Base-by-base conservation (phyloP, 2,888 invertebrate species). In the Drymonia ruficornis region DNA sequence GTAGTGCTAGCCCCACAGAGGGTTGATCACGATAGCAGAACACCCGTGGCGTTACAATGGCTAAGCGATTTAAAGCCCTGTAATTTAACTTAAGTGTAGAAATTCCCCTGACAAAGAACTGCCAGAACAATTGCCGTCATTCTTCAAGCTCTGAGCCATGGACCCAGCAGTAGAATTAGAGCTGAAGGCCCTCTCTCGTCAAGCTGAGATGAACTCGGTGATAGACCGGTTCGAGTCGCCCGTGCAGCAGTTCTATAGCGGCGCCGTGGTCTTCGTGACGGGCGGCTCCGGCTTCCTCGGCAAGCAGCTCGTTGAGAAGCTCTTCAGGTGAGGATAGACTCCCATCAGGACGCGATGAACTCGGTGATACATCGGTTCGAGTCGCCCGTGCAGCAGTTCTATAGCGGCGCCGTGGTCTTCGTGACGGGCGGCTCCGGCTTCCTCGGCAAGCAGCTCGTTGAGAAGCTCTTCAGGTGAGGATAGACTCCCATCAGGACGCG, bases 391-490 rank as follows among this genome's bases (percentile, higher is more conserved):
- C 40, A 40, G 40, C 18, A 28, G 16, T 40, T 36, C 47, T 47
- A 40, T 16, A 16, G 40, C 40, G 40, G 40, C 40, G 15, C 40
- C 8, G 16, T 11, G 16, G 40, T 40, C 15, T 16, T 40, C 40
- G 40, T 40, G 40, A 40, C 40, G 15, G 40, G 40, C 40, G 44
- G 44, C 19, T 44, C 44, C 19, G 44, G 44, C 28, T 44, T 44
- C 28, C 23, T 44, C 28, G 44, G 44, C 44, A 44, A 44, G 44
- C 44, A 44, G 23, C 28, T 44, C 23, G n/a, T 44, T 2, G 44
- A 44, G 28, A 44, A 44, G 44, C 44, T 44, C 8, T 44, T 44
- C 44, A 44, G 44, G 44, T 44, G 28, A 44, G 40, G 16, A 40
- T 16, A 15, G 9, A 40, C 3, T 16, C 1, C 11, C 15, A 43